Evolutionary conservation across 2,888 invertebrate species (phyloP), one percentile per base, ranked within the genome.

Genomic region (Zaprionus lineosus): DNA sequence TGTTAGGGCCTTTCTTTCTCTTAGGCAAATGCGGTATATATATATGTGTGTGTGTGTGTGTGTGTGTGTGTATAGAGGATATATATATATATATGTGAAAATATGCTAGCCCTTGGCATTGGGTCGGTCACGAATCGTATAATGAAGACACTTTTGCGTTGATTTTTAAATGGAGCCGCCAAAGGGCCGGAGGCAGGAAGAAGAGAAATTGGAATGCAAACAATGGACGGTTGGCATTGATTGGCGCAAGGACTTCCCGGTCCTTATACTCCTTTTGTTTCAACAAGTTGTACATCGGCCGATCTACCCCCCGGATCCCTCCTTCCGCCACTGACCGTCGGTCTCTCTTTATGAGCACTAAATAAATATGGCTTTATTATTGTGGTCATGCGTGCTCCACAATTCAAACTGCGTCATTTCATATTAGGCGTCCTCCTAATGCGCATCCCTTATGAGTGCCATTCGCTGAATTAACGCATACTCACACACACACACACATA

Each of bases 81-180:
- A 28, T 11, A 28, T n/a, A n/a, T n/a, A n/a, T n/a, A n/a, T n/a
- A 37, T 52, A 59, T 66, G 68, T 59, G 56, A 60, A 78, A 74
- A 76, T 74, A 63, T 72, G 66, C 69, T 61, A 64, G 59, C 66
- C 69, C 56, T 48, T 68, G 71, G 68, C 75, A 63, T 40, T 57
- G 48, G 40, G 12, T 28, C 36, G 65, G 62, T 51, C 74, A 62
- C 51, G 60, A 61, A 33, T 50, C 65, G 81, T 64, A 76, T 83
- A 81, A 83, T 82, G 77, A 81, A 81, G 81, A 72, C 74, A 82
- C 74, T 83, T 83, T 83, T 72, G 75, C 75, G 81, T 83, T 78
- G 78, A 83, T 76, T 83, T 83, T 82, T 81, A 81, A 83, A 81
- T 81, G 78, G 62, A 53, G 59, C 68, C 67, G 40, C 29, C n/a